These are phyloP conservation scores for Chitala chitala DNA, from an alignment of 2,113 vertebrate genomes.

Conservation along the genomic window DNA sequence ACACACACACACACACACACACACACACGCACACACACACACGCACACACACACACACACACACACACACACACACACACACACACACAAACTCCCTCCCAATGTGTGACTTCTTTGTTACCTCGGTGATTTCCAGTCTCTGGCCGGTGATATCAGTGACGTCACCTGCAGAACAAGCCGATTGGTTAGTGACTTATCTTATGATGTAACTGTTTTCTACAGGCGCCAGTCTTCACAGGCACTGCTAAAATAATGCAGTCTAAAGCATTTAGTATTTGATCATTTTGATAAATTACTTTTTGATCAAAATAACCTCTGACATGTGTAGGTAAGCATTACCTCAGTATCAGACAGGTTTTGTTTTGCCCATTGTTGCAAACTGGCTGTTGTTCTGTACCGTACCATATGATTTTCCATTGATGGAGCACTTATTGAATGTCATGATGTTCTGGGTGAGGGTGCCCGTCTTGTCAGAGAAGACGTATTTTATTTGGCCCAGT, in stretches of 20 bases:
- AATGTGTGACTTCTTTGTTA: conserved; percentile 48
- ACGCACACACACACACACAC: neutral
- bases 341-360: conserved; percentile 4
- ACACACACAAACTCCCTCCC: neutral
- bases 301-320: neutral
- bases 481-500: conserved; percentile 90
- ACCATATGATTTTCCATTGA: conserved; percentile 83
- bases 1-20: neutral
- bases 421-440: conserved; percentile 91
- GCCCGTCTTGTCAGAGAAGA: conserved; percentile 96
- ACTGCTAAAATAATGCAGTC: neutral
- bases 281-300: too few species aligned
- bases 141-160: conserved; percentile 63
- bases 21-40: neutral
- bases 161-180: conserved; percentile 59
- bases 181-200: neutral
- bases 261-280: too few species aligned
- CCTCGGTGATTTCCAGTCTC: conserved; percentile 68
- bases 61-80: neutral
- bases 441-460: conserved; percentile 97
- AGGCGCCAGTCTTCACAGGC: neutral
- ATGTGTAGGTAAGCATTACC: neutral
- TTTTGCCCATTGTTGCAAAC: neutral
- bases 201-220: neutral
- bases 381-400: conserved; percentile 20